phyloP scores from a whole-genome alignment of 2,797 vertebrate genomes.

The Rhabdophis nuchalis region DNA sequence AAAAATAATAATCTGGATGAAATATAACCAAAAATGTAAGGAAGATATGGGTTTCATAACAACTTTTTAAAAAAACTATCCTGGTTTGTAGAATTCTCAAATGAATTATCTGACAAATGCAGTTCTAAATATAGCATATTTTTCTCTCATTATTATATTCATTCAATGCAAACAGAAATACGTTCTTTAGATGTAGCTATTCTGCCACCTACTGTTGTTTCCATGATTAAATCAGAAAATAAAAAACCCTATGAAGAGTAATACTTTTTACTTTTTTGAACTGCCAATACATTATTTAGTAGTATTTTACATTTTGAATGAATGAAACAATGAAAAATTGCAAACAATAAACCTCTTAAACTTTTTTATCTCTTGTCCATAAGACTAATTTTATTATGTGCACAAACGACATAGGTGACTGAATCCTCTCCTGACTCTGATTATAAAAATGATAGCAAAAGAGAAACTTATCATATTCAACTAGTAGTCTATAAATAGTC shows the following conservation, averaged over 20 bases:
- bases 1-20: neutral
- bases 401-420: neutral
- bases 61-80: slow-evolving; percentile 47
- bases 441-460: neutral
- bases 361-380: neutral
- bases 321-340: neutral
- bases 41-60: slow-evolving; percentile 24
- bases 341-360: neutral
- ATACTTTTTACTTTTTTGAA: neutral
- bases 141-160: slow-evolving; percentile 14
- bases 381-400: neutral
- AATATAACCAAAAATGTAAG: neutral
- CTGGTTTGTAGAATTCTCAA: slow-evolving; percentile 48
- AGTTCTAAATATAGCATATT: slow-evolving; percentile 47
- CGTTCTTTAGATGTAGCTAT: slow-evolving; percentile 59
- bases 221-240: slow-evolving; percentile 29
- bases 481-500: neutral
- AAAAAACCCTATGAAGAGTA: neutral
- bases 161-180: slow-evolving; percentile 25
- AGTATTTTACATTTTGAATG: neutral
- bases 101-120: slow-evolving; percentile 48
- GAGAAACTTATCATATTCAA: neutral
- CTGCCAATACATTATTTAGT: neutral
- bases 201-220: slow-evolving; percentile 73
- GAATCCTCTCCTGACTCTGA: neutral